Conservation (phyloP, 2,888 invertebrate species). For the Chymomyza caudatula region DNA sequence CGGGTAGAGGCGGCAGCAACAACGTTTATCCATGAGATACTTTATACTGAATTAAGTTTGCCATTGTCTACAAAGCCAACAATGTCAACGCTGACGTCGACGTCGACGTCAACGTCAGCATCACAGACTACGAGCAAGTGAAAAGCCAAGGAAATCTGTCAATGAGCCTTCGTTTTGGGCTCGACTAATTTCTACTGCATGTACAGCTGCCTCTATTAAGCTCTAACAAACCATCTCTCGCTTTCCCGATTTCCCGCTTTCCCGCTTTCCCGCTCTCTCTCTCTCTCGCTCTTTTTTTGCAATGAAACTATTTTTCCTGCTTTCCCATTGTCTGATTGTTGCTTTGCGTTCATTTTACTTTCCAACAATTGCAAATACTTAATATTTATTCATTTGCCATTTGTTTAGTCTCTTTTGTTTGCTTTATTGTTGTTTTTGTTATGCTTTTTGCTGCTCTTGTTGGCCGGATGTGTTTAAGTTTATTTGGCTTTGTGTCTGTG, state of each 20-base stretch:
- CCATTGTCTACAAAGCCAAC: constrained; percentile 1
- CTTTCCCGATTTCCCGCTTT: neutral
- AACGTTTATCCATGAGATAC: constrained; percentile 12
- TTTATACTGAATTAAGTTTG: constrained; percentile 34
- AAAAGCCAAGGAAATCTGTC: neutral
- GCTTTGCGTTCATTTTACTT: constrained; percentile 33
- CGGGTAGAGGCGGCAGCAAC: neutral
- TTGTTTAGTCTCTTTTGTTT: constrained; percentile 26
- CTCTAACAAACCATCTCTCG: neutral
- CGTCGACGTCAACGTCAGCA: neutral
- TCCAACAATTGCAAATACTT: constrained; percentile 48
- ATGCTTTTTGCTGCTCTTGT: neutral
- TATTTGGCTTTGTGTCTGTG: constrained; percentile 33
- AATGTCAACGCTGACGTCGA: neutral
- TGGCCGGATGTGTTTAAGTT: constrained; percentile 29
- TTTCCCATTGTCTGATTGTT: neutral
- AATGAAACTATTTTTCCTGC: neutral
- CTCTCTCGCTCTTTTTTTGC: neutral
- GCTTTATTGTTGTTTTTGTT: constrained; percentile 3
- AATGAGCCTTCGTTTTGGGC: neutral
- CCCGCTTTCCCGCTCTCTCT: neutral
- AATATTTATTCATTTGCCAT: constrained; percentile 61
- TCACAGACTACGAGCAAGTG: neutral
- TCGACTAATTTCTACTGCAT: neutral
- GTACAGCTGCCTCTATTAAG: neutral